These are phyloP conservation scores for Trichopria drosophilae DNA, from an alignment of 2,888 invertebrate species.

Conservation along the genomic window DNA sequence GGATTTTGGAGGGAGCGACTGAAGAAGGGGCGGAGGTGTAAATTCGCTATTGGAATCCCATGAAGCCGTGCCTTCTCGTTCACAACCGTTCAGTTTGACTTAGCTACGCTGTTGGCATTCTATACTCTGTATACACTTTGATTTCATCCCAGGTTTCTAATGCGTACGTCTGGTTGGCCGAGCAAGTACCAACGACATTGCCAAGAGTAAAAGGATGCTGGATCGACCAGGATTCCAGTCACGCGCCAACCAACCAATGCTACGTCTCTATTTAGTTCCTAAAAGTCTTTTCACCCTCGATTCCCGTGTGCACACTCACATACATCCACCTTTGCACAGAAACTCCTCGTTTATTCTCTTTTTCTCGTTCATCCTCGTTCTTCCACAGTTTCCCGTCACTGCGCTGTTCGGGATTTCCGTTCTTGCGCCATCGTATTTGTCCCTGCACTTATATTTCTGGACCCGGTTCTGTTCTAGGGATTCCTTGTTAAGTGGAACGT, in stretches of 20 bases:
- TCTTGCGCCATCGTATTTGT: conserved; percentile 10
- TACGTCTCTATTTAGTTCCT: conserved; percentile 44
- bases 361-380: background rate
- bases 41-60: conserved; percentile 14
- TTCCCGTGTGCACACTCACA: conserved; percentile 5
- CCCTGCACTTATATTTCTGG: background rate
- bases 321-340: background rate
- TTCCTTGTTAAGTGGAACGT: conserved; percentile 25
- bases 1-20: no score
- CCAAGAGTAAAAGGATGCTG: conserved; percentile 22
- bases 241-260: conserved; percentile 49
- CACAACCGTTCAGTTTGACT: conserved; percentile 29
- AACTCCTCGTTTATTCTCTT: background rate
- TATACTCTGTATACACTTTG: conserved; percentile 27
- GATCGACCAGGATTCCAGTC: conserved; percentile 45
- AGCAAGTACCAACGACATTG: conserved; percentile 19
- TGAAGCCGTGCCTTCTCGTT: conserved; percentile 14
- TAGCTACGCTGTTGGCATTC: conserved; percentile 11
- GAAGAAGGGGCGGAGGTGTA: conserved; percentile 7
- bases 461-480: conserved; percentile 8
- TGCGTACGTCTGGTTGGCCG: conserved; percentile 22
- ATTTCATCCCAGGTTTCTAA: conserved; percentile 26
- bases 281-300: conserved; percentile 29
- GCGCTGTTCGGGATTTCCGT: conserved; percentile 6
- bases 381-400: conserved; percentile 15